Base-by-base conservation (phyloP, 1,140 invertebrate species). In the Drosophila grimshawi region DNA sequence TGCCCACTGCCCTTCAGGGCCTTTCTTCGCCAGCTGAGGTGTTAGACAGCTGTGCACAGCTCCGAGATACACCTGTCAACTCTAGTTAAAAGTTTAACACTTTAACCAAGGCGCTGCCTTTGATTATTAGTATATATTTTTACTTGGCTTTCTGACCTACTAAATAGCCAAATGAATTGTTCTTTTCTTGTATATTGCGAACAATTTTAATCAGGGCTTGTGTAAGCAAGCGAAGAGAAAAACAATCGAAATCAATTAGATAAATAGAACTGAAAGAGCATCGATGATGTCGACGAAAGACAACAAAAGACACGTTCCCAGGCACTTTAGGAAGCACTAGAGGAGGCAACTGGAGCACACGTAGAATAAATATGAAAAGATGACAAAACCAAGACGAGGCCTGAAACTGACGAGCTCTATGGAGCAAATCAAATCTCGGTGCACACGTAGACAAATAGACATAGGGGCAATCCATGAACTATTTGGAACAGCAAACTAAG, bases 241-340 rank as follows among this genome's bases (percentile, higher is more conserved):
- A 59, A 56, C 52, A n/a, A 75, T 46, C 6, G 41, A 68, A 73
- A 81, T 81, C 72, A 79, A 86, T 81, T 86, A 76, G 69, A 71
- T 49, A 76, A 56, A 67, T 57, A 53, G 72, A 48, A 61, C 61
- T 30, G 41, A 59, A 52, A 48, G 49, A 64, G 19, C 19, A 19
- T 19, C 19, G 19, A 48, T 39, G 37, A 43, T 11, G 52, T 29
- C 37, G 53, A 46, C 32, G 49, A 59, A 48, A 45, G 39, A 8
- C 43, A 67, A 77, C 56, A 61, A 76, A 75, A 45, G 77, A 63
- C 77, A 80, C 78, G 75, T 75, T 33, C 57, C 62, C 62, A 70
- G 70, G 55, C 63, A 62, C 35, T 65, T 11, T n/a, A 35, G 39
- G 49, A 5, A 19, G 11, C 5, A 30, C 5, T 11, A 10, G 35